Evolutionary conservation across 1,140 invertebrate species (phyloP).

Genomic region (Monochamus saltuarius): DNA sequence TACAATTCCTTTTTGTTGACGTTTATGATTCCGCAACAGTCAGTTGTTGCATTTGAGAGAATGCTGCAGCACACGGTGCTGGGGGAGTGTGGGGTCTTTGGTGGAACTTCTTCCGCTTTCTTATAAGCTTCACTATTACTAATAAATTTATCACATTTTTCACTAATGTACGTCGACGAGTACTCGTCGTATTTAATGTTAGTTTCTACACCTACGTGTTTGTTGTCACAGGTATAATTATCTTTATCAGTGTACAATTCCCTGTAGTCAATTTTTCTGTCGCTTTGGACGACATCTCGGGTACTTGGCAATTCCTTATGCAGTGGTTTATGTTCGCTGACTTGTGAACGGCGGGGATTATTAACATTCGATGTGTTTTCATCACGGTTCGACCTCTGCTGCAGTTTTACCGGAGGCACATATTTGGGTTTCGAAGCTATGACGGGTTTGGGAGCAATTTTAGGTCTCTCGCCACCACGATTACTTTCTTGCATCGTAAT

Average conservation of each 20-base stretch:
- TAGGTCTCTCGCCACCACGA: slow-evolving; percentile 40
- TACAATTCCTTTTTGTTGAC: slow-evolving; percentile 45
- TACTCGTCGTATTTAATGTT: slow-evolving; percentile 30
- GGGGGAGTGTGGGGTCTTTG: slow-evolving; percentile 47
- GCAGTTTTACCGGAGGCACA: slow-evolving; percentile 47
- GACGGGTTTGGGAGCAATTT: slow-evolving; percentile 48
- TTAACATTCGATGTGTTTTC: neutral
- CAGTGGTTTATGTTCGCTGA: slow-evolving; percentile 2
- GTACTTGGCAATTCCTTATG: slow-evolving; percentile 7
- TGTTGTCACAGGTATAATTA: slow-evolving; percentile 9
- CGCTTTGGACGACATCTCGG: slow-evolving; percentile 14
- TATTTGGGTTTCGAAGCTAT: slow-evolving; percentile 49
- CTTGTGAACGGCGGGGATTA: neutral
- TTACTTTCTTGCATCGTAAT: slow-evolving; percentile 39
- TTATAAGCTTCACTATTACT: slow-evolving; percentile 28
- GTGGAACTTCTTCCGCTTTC: slow-evolving; percentile 33
- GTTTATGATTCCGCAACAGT: slow-evolving; percentile 49
- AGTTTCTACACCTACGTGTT: slow-evolving; percentile 13
- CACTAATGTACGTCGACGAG: slow-evolving; percentile 30
- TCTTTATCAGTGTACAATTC: slow-evolving; percentile 21
- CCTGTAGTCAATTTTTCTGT: slow-evolving; percentile 25
- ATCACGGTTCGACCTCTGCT: slow-evolving; percentile 15
- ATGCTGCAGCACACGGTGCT: slow-evolving; percentile 52
- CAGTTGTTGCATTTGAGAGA: slow-evolving; percentile 45
- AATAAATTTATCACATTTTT: slow-evolving; percentile 44